These are phyloP conservation scores for Deroplatys truncata DNA, from an alignment of 2,888 invertebrate species.

Conservation along the genomic window DNA sequence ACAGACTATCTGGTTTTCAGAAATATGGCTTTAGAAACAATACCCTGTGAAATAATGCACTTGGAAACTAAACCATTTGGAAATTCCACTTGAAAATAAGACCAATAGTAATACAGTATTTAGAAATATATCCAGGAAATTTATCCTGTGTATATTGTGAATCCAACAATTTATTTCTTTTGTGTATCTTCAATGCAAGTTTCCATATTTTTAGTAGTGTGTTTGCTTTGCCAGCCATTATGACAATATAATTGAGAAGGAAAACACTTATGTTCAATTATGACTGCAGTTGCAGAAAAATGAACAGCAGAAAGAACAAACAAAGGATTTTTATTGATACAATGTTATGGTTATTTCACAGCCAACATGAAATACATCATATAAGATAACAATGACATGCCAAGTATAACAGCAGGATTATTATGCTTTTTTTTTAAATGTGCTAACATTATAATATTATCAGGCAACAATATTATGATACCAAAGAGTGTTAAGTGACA, in stretches of 20 bases:
- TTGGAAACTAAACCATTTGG: too few relatives aligned
- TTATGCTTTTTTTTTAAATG: not conserved
- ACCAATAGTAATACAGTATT: too few relatives aligned
- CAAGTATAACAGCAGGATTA: not conserved
- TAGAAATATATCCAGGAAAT: too few relatives aligned
- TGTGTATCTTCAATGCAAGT: too few relatives aligned
- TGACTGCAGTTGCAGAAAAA: not conserved
- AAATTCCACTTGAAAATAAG: too few relatives aligned
- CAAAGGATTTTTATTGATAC: not conserved
- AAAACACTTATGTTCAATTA: not conserved
- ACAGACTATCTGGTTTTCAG: too few relatives aligned
- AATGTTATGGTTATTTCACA: not conserved
- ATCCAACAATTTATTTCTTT: too few relatives aligned
- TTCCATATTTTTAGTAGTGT: too few relatives aligned
- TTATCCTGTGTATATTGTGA: too few relatives aligned
- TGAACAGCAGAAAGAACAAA: not conserved
- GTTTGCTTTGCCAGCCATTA: too few relatives aligned
- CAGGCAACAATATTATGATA: not conserved
- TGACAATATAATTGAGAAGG: not conserved
- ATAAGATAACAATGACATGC: conserved; percentile 13
- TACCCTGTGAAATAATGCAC: too few relatives aligned
- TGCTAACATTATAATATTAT: not conserved
- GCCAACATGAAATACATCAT: conserved; percentile 1
- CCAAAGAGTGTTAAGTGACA: not conserved
- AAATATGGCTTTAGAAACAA: too few relatives aligned